Percentiles rank a stretch among this genome's conserved stretches.
Conservation (phyloP, 2,888 invertebrate species). For the Drosophila diplacantha region DNA sequence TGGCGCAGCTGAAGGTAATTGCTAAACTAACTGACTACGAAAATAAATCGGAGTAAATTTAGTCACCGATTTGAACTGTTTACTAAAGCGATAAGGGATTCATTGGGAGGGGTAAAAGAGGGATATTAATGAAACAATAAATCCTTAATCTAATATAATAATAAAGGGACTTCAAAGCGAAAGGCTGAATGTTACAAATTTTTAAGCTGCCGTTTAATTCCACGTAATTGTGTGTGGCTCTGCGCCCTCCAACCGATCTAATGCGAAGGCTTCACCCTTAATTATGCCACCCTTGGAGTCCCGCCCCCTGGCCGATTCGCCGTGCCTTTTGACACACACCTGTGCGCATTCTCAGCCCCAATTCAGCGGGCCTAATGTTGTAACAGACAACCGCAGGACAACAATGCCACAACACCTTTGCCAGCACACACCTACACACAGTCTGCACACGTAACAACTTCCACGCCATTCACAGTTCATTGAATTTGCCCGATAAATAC, state of each 20-base stretch:
- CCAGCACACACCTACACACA: slow-evolving; percentile 28
- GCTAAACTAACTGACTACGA: slow-evolving; percentile 4
- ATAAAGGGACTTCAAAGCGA: not conserved
- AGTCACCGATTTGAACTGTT: slow-evolving; percentile 1
- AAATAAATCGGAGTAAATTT: slow-evolving; percentile 11
- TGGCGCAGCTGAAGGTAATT: slow-evolving; percentile 48
- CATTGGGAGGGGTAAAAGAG: not conserved
- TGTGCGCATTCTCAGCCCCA: slow-evolving; percentile 63
- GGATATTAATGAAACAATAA: not conserved
- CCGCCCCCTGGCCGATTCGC: slow-evolving; percentile 21
- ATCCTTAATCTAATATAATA: slow-evolving; percentile 1
- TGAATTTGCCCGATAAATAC: slow-evolving; percentile 70
- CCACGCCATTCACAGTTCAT: slow-evolving; percentile 71
- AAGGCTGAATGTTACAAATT: slow-evolving; percentile 4
- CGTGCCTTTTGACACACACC: slow-evolving; percentile 68
- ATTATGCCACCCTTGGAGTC: slow-evolving; percentile 12
- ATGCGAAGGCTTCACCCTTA: slow-evolving; percentile 13
- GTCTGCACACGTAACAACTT: slow-evolving; percentile 56
- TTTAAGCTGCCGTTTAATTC: slow-evolving; percentile 6
- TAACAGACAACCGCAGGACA: slow-evolving; percentile 61
- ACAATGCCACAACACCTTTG: slow-evolving; percentile 58
- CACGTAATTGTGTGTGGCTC: slow-evolving; percentile 4
- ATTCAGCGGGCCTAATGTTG: slow-evolving; percentile 56
- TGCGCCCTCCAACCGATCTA: not conserved
- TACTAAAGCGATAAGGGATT: slow-evolving; percentile 3